Base-by-base conservation (phyloP, 1,140 invertebrate species). In the Drosophila pseudoananassae region DNA sequence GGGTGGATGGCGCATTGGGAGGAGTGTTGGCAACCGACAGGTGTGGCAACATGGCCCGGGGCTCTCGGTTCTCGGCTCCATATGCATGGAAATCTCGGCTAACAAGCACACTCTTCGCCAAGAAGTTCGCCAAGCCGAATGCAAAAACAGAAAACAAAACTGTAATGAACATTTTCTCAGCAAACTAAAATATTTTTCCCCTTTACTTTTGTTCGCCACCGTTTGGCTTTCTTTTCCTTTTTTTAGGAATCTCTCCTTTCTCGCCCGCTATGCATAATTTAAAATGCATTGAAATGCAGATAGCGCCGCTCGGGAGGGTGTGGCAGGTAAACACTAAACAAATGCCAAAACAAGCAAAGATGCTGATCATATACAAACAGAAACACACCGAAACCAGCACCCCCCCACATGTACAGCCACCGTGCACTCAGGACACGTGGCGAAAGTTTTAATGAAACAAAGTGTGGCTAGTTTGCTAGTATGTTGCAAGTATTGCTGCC, bases 381-480 rank as follows among this genome's bases (percentile, higher is more conserved):
- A 65, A 17, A 69, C n/a, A 51, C 20, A 56, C 15, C 36, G 12
- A 43, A 14, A 57, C 20, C 25, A 10, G 8, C 29, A 61, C 23
- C 46, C 45, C n/a, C 25, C 31, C 14, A 52, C 25, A 40, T 9
- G 14, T 45, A 27, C 4, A 27, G 25, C 25, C 25, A 27, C 6
- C 25, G 40, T 60, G 49, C 43, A 54, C 64, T 70, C 40, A 65
- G 54, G 76, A 81, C 70, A 85, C 70, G 77, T 87, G 69, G 64
- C 64, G 51, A 70, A 85, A 87, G 82, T 87, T 87, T 87, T 88
- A 87, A 88, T 87, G 82, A 87, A 87, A 88, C 83, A 78, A 87
- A 87, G 50, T 84, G 81, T 66, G 75, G 75, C 43, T 8, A 50
- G 49, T 46, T 10, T 20, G 9, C 4, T 17, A 17, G 5, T 43